Percentiles rank a stretch among this genome's conserved stretches.
phyloP scores from a whole-genome alignment of 2,113 vertebrate genomes.

The Tursiops truncatus region DNA sequence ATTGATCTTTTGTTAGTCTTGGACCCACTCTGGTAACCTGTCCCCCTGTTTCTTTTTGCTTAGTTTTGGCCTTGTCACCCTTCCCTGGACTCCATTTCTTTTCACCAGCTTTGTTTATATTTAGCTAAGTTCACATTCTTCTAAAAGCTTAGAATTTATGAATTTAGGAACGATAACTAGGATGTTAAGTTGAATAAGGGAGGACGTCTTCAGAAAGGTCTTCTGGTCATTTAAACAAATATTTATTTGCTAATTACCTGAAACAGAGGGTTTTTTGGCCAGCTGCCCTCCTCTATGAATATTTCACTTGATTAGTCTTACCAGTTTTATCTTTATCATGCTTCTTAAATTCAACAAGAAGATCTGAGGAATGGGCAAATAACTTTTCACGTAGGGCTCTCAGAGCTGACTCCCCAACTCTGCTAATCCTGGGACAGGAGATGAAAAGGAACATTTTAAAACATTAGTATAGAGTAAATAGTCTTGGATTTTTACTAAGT shows the following conservation, averaged over 20 bases:
- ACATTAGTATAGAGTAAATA: neutral
- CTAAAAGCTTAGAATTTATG: neutral
- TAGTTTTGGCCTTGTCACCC: neutral
- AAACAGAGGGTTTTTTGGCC: neutral
- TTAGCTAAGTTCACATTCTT: slow-evolving; percentile 11
- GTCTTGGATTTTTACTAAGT: neutral
- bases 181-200: neutral
- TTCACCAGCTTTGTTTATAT: neutral
- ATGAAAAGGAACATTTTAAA: neutral
- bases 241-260: neutral
- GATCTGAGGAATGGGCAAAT: slow-evolving; percentile 85
- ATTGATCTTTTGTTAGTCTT: neutral
- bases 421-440: slow-evolving; percentile 82
- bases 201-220: neutral
- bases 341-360: slow-evolving; percentile 81
- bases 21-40: neutral
- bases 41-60: neutral
- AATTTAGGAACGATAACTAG: neutral
- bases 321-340: slow-evolving; percentile 78
- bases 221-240: neutral
- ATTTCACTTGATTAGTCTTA: slow-evolving; percentile 58
- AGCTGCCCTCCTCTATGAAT: neutral
- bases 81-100: neutral
- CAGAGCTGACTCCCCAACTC: slow-evolving; percentile 87
- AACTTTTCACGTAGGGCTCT: slow-evolving; percentile 83